Base-by-base conservation (phyloP, 2,797 vertebrate genomes). In the Oryzias dopingdopingensis region DNA sequence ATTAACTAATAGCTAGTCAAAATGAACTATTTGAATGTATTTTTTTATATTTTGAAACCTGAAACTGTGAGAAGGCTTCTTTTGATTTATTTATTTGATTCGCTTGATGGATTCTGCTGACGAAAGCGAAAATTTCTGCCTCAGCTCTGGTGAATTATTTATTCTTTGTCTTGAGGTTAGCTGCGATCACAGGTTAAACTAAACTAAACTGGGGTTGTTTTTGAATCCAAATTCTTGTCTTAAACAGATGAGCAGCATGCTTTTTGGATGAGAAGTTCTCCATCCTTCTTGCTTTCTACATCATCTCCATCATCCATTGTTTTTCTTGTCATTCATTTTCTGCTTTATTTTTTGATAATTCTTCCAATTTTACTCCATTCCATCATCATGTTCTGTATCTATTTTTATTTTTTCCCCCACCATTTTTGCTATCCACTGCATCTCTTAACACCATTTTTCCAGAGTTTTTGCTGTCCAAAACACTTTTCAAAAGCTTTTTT, bases 21-120 rank as follows among this genome's bases (percentile, higher is more conserved):
- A 42, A 29, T 37, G 2, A 29, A 24, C 42, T 63, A 6, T 16
- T 23, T 66, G 32, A 3, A 18, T 61, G 2, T 63, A 0, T 50
- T 66, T 64, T 50, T 32, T 45, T 5, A 15, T n/a, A 13, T 0
- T 5, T 22, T 5, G 13, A 18, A 6, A 44, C 26, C 7, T 49
- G 29, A 58, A 37, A 45, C 37, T 52, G 56, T 37, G 10, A 12
- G 32, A 10, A 4, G 55, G 52, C 3, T 69, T 54, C 57, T 81
- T 77, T 75, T 40, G 81, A 70, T 78, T 75, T 41, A 81, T 70
- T 72, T 51, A 56, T 32, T 32, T 37, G 10, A 37, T 37, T 37
- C 32, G 70, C 66, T 69, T 72, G 52, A 54, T 62, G 41, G 58
- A 54, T 85, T 87, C 56, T 84, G 86, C 86, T 88, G 85, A 90